Conservation (phyloP, 2,797 vertebrate species). For the Clarias fuscus region DNA sequence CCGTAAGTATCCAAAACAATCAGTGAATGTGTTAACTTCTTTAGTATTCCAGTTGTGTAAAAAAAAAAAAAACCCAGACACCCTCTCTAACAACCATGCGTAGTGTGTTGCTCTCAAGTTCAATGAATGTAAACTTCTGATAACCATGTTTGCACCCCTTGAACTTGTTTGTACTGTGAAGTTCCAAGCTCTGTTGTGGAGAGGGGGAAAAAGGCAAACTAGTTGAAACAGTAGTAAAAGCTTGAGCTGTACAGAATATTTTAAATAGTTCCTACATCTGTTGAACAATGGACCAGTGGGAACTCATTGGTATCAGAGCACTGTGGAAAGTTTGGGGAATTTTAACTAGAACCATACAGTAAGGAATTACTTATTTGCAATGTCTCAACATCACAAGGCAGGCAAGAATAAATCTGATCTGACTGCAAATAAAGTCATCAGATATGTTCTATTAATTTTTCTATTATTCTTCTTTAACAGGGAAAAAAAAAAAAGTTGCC, state of each 20-base stretch:
- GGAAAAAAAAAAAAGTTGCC: too few species aligned
- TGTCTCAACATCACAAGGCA: not conserved
- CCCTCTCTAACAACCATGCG: not conserved
- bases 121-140: not conserved
- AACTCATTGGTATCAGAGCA: not conserved
- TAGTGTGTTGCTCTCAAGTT: not conserved
- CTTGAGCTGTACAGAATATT: not conserved
- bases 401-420: not conserved
- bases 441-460: too few species aligned
- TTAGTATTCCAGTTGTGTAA: not conserved
- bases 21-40: not conserved
- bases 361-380: not conserved
- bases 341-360: not conserved
- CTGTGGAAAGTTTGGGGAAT: not conserved
- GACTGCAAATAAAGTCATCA: too few species aligned
- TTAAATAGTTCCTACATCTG: not conserved
- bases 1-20: not conserved
- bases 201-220: not conserved
- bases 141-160: not conserved
- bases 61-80: not conserved
- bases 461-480: too few species aligned
- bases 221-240: not conserved
- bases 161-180: not conserved
- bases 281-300: not conserved
- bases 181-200: not conserved